Evolutionary conservation across 2,888 invertebrate species (phyloP).

Genomic region (Brachyopa scutellaris): DNA sequence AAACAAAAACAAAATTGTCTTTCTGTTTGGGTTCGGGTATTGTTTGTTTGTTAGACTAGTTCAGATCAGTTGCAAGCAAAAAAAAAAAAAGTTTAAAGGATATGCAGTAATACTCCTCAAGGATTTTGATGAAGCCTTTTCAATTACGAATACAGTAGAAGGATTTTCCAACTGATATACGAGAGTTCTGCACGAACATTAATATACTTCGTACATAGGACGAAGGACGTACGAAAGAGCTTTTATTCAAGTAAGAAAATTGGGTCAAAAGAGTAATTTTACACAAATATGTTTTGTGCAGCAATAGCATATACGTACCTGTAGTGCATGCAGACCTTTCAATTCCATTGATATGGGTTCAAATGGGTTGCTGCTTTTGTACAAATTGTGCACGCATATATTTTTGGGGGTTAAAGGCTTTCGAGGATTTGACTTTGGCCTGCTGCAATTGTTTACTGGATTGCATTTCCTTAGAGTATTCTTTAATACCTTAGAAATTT

Average conservation of each 20-base stretch:
- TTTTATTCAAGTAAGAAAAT: slow-evolving; percentile 32
- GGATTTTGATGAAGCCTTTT: slow-evolving; percentile 53
- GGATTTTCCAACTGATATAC: slow-evolving; percentile 51
- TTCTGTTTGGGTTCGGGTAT: neutral
- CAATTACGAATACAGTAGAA: slow-evolving; percentile 41
- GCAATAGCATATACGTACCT: no score
- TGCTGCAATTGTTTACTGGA: no score
- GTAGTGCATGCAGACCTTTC: slow-evolving; percentile 21
- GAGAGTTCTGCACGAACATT: neutral
- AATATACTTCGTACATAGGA: no score
- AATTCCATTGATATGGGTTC: slow-evolving; percentile 33
- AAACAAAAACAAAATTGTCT: slow-evolving; percentile 21
- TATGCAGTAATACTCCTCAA: slow-evolving; percentile 40
- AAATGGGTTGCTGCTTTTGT: neutral
- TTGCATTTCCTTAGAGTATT: no score
- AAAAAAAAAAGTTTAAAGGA: slow-evolving; percentile 36
- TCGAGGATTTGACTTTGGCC: no score
- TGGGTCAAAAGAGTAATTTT: slow-evolving; percentile 58
- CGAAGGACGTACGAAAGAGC: neutral
- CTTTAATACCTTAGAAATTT: no score
- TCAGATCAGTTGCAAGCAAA: neutral
- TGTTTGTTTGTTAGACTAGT: neutral
- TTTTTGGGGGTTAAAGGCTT: neutral
- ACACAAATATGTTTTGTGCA: slow-evolving; percentile 34
- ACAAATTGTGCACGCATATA: neutral